Base-by-base conservation (phyloP, 2,113 vertebrate genomes). In the Theristicus caerulescens region DNA sequence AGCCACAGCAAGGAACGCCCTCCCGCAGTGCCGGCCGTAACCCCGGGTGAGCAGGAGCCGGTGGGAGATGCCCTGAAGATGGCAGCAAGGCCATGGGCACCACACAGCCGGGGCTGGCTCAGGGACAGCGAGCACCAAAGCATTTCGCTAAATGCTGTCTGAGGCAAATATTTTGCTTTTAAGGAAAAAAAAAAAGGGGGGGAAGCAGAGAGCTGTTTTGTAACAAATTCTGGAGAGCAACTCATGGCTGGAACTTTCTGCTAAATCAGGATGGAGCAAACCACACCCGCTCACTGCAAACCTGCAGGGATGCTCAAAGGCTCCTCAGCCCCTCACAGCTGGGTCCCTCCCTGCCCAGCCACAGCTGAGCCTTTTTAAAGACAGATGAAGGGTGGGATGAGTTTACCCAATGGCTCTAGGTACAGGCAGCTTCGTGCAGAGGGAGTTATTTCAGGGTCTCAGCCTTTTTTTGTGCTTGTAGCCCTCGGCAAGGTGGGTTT, bases 41-140 rank as follows among this genome's bases (percentile, higher is more conserved):
- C 61, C 94, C 62, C 1, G 4, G 84, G 61, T 16, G 4, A 47
- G 84, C 16, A 0, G 64, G 51, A 77, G 84, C 22, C 1, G 19
- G 67, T 62, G 71, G 82, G 85, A 91, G 70, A 78, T 84, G 92
- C 91, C 88, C 93, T 78, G 82, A 87, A 89, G 85, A 25, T 93
- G 83, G 91, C 87, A 93, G 91, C 94, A 87, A 69, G 95, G 88
- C 90, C 91, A 78, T 88, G 92, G 95, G 88, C 89, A 93, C 59
- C 14, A 2, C 2, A 2, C 74, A 58, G 71, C 67, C 19, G 0
- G 70, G 82, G 42, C 90, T 72, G 81, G 40, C 2, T 1, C 36
- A 26, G 89, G 70, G 80, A 55, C 90, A 38, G 52, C 3, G 2
- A 72, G 11, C 7, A 3, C 34, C 62, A 5, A 42, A 6, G 54